phyloP scores from a whole-genome alignment of 1,140 invertebrate genomes.

The Latrodectus geometricus region DNA sequence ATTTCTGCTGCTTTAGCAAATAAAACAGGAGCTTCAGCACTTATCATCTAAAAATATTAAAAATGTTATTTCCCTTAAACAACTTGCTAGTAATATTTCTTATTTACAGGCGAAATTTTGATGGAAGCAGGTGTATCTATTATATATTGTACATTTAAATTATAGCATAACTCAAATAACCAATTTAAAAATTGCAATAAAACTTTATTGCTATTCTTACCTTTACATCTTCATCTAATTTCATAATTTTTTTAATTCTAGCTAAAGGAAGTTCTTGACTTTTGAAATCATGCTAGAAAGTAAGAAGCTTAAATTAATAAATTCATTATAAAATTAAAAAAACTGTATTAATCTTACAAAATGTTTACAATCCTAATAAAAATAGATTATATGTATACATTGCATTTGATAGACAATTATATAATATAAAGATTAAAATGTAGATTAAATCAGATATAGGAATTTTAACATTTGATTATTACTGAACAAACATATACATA shows the following conservation, averaged over 20 bases:
- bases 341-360: no score
- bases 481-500: background rate
- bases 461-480: no score
- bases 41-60: conserved; percentile 85
- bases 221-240: conserved; percentile 98
- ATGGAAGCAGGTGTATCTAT: no score
- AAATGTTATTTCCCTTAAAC: background rate
- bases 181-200: conserved; percentile 11
- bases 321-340: no score
- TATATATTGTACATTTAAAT: no score
- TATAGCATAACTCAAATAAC: background rate
- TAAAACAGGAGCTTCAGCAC: conserved; percentile 95
- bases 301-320: no score
- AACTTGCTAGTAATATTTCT: no score
- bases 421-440: background rate
- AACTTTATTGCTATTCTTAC: conserved; percentile 64
- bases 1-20: conserved; percentile 99
- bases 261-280: conserved; percentile 94
- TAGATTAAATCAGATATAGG: no score
- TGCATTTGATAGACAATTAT: background rate
- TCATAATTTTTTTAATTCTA: conserved; percentile 99
- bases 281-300: conserved; percentile 82
- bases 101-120: no score
- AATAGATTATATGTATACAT: no score
- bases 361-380: no score